Base-by-base conservation (phyloP, 2,888 invertebrate species). In the Corbicula japonica region DNA sequence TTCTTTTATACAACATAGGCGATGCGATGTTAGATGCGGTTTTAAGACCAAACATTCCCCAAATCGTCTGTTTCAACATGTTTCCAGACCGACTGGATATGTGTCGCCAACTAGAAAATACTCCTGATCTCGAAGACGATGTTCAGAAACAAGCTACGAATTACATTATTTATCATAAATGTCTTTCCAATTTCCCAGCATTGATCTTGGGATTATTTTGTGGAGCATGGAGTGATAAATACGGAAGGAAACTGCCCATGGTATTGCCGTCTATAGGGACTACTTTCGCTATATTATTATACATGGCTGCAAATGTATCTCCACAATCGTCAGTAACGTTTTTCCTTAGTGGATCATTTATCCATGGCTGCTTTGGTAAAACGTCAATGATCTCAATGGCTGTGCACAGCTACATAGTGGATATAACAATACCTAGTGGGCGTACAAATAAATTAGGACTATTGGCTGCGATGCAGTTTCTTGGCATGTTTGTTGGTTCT, bases 351-450 rank as follows among this genome's bases (percentile, higher is more conserved):
- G 92, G 92, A 0, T 89, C 91, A 1, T 70, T 88, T 30, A 66
- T 92, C 23, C 88, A 91, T 46, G 93, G 93, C 1, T 82, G 88
- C 46, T 91, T 92, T 56, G 93, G 93, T 0, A 92, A 92, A 73
- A 91, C 91, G 0, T 90, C 92, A 0, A 86, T 93, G 69, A 89
- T 92, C 23, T 91, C 90, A 15, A 93, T 93, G 93, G 92, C 92
- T 1, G 89, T 91, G 0, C 88, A 92, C 78, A 92, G 92, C 74
- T 91, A 92, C 77, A 87, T 91, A 3, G 84, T 91, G 2, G 93
- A 93, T 66, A 86, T 89, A 8, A 92, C 89, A n/a, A 82, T 80
- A 15, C 70, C 84, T 5, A 88, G 87, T 23, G 70, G 86, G 28
- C 85, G 92, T 15, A 91, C 93, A 0, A 84, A 84, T 35, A 85